These are phyloP conservation scores for Daubentonia madagascariensis DNA, from an alignment of 2,113 vertebrate species.

Conservation along the genomic window DNA sequence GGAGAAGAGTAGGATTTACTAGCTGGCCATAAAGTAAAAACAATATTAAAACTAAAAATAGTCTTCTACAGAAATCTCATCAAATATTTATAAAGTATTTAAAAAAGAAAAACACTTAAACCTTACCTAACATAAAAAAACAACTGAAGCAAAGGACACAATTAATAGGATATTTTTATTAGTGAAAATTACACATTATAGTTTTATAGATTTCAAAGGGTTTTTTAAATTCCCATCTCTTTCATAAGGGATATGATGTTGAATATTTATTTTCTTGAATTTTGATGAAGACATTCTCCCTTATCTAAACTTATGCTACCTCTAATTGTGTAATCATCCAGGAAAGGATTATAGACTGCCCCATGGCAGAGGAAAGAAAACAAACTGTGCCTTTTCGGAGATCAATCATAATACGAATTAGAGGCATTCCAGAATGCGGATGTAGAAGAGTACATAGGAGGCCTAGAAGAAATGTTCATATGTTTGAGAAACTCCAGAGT, in stretches of 20 bases:
- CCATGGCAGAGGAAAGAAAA: not conserved
- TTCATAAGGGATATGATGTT: not conserved
- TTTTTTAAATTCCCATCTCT: not conserved
- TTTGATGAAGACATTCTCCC: not conserved
- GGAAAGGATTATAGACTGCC: not conserved
- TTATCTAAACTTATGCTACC: not conserved
- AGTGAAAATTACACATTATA: not conserved
- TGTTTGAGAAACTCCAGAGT: not conserved
- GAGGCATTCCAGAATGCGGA: not conserved
- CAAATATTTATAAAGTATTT: slow-evolving; percentile 51
- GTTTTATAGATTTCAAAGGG: not conserved
- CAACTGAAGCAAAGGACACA: not conserved
- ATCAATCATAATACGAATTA: not conserved
- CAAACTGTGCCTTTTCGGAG: not conserved
- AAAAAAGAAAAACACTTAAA: not conserved
- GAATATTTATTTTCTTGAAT: not conserved
- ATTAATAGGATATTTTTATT: not conserved
- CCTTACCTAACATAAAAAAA: not conserved
- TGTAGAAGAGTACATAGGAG: not conserved
- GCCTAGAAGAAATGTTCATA: not conserved
- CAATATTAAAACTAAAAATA: slow-evolving; percentile 49
- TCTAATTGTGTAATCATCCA: not conserved
- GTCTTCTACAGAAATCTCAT: slow-evolving; percentile 19
- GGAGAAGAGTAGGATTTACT: slow-evolving; percentile 21
- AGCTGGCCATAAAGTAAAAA: not conserved